Conservation (phyloP, 2,888 invertebrate genomes). For the Stenchaetothrips biformis region DNA sequence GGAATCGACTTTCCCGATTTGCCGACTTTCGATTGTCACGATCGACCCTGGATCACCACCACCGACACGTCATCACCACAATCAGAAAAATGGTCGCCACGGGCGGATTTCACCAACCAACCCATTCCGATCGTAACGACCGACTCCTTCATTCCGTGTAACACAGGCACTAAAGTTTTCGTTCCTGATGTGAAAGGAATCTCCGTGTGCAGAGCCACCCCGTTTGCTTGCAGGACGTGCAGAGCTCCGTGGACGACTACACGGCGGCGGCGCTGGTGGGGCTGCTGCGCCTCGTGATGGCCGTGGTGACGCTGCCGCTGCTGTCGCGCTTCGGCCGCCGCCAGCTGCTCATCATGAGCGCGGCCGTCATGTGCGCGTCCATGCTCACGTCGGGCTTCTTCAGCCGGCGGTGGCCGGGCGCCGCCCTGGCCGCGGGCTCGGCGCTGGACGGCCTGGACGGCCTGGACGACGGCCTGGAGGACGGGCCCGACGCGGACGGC, state of each 20-base stretch:
- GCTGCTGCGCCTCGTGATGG: conserved; percentile 27
- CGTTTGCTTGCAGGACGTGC: background rate
- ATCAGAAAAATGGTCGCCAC: too few relatives aligned
- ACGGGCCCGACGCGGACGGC: background rate
- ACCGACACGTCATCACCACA: too few relatives aligned
- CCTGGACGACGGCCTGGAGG: conserved; percentile 1
- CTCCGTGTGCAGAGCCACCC: too few relatives aligned
- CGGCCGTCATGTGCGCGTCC: conserved; percentile 1
- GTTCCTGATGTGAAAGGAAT: too few relatives aligned
- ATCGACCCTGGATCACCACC: too few relatives aligned
- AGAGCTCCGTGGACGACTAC: conserved; percentile 26
- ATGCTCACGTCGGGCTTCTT: conserved; percentile 28
- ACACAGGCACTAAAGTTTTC: too few relatives aligned
- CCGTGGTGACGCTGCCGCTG: conserved; percentile 26
- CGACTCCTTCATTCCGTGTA: too few relatives aligned
- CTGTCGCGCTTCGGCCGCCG: conserved; percentile 27
- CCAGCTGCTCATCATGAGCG: conserved; percentile 25
- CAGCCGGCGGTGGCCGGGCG: background rate
- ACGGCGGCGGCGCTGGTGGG: conserved; percentile 23
- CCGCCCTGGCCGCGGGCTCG: background rate
- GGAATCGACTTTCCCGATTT: too few relatives aligned
- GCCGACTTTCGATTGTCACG: too few relatives aligned
- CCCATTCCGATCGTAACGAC: too few relatives aligned
- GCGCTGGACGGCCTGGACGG: background rate
- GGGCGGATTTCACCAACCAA: too few relatives aligned